Evolutionary conservation across 2,797 vertebrate genomes (phyloP).

Genomic region (Huso huso): DNA sequence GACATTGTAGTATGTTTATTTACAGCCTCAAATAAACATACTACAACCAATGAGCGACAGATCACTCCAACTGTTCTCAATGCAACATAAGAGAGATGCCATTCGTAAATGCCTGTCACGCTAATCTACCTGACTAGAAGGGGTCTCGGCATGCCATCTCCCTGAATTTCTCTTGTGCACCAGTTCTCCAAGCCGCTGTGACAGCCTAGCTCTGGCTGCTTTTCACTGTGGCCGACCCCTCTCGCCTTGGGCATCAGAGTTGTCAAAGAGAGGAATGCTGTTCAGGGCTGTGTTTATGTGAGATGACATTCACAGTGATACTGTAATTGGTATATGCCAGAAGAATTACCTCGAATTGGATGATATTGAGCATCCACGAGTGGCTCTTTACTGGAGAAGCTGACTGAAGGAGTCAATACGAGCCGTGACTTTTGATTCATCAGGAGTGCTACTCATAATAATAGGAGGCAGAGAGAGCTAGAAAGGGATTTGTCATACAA

Average conservation of each 20-base stretch:
- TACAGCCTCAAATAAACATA: no score
- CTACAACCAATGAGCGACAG: no score
- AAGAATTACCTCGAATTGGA: slow-evolving; percentile 7
- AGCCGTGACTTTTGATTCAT: neutral
- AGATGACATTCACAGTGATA: slow-evolving; percentile 9
- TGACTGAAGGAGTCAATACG: neutral
- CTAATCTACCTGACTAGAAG: no score
- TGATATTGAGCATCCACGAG: neutral
- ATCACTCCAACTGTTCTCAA: no score
- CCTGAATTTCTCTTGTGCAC: neutral
- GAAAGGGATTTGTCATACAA: neutral
- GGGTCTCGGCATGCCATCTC: neutral
- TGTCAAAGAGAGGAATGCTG: neutral
- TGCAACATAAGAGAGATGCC: no score
- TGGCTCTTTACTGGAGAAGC: neutral
- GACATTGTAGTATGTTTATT: no score
- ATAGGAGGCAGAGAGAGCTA: neutral
- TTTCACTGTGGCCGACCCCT: neutral
- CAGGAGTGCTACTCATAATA: neutral
- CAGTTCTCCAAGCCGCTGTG: neutral
- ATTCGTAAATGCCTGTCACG: no score
- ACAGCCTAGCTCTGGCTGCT: neutral
- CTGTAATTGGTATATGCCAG: neutral
- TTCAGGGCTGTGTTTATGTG: neutral
- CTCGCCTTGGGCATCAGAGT: neutral